phyloP scores from a whole-genome alignment of 2,888 invertebrate species.

The Melanchra persicariae region DNA sequence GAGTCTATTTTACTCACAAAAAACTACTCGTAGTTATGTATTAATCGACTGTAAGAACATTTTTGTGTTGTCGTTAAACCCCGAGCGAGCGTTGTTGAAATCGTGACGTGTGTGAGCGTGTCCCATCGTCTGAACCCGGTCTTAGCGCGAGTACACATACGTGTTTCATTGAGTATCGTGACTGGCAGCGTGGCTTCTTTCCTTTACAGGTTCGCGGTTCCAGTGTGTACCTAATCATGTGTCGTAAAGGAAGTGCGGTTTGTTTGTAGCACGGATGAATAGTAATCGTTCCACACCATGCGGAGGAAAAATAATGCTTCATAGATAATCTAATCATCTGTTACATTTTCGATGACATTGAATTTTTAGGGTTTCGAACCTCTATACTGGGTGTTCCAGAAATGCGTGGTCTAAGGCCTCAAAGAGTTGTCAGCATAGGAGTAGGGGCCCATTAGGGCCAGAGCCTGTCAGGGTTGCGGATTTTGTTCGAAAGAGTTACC shows the following conservation, averaged over 20 bases:
- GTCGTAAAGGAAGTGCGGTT: neutral
- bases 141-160: neutral
- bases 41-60: neutral
- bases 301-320: neutral
- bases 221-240: conserved; percentile 24
- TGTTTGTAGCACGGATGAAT: conserved; percentile 10
- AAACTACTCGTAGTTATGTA: neutral
- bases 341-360: too few species aligned
- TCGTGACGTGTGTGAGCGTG: neutral
- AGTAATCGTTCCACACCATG: neutral
- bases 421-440: too few species aligned
- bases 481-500: too few species aligned
- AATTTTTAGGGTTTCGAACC: too few species aligned
- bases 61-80: neutral
- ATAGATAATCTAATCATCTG: too few species aligned
- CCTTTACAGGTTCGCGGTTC: conserved; percentile 7
- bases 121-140: neutral
- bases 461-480: too few species aligned
- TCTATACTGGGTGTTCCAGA: too few species aligned
- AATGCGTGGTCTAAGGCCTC: too few species aligned
- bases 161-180: conserved; percentile 22
- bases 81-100: neutral
- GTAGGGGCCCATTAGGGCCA: too few species aligned
- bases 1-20: too few species aligned
- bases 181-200: conserved; percentile 45